Base-by-base conservation (phyloP, 2,797 vertebrate species). In the Protosalanx chinensis region DNA sequence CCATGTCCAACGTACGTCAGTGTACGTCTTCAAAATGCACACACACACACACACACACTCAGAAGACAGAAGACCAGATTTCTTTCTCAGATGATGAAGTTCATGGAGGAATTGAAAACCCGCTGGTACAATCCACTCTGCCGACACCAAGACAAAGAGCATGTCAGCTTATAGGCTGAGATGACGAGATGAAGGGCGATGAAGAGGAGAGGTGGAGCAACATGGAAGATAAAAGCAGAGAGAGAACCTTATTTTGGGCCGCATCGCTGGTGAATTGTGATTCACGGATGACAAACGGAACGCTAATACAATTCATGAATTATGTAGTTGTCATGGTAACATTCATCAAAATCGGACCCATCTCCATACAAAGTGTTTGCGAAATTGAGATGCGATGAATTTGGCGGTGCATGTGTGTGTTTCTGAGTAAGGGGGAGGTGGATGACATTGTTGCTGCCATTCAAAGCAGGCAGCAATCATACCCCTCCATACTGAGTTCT, bases 301-400 rank as follows among this genome's bases (percentile, higher is more conserved):
- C 72, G 73, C 91, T 92, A 93, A 93, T 92, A 91, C 88, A 90
- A 91, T 89, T 91, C 91, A 91, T 91, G 89, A 92, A 91, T 93
- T 92, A 92, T 92, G 90, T 88, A 91, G 91, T 92, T 91, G 92
- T 92, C 92, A 91, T 89, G 88, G 89, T 72, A 90, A 92, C 89
- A 90, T 93, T 91, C 88, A 93, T 93, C 90, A 90, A 90, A 91
- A 80, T 79, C 81, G 71, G 67, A 72, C 76, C 80, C 51, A 32
- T 75, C 75, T 77, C 67, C 18, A 78, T 89, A 87, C 86, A 87
- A 83, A 90, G 87, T 90, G 91, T 91, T 90, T 88, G 89, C 87
- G 85, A 87, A 88, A 91, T 90, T 90, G 86, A 91, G 88, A 92
- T 92, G 90, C 89, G 89, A 82, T 79, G 86, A 76, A 77, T 79